Evolutionary conservation across 1,140 invertebrate species (phyloP), one percentile per base, ranked within the genome.

Genomic region (Melanaphis sacchari): DNA sequence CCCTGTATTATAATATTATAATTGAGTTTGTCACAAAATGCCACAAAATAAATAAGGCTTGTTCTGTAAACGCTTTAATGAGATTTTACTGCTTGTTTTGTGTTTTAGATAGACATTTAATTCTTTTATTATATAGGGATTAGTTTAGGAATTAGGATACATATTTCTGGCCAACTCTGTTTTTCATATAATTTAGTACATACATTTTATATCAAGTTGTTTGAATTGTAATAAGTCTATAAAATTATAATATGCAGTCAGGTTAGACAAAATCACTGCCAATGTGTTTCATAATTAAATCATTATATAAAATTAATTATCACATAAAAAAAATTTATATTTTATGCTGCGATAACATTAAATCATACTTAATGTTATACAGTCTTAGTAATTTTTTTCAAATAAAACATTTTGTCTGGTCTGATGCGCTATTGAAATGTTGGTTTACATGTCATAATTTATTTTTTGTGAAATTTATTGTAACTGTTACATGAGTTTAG

Each of bases 191-290:
- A 52, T 52, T 38, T 26, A 38, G 54, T 52, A 38, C 0, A 40
- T 31, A 89, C n/a, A 40, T 89, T 89, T 89, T 89, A 38, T 89
- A 89, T 52, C 5, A 7, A 24, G 24, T 87, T 54, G 46, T 54
- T 89, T 89, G 46, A 89, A 89, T 11, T 84, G 38, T 84, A 31
- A 85, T 41, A 41, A 84, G 40, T 85, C 26, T 85, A 85, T 31
- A 31, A 31, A 85, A 43, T 9, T 40, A 84, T 84, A 84, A 24
- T 38, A 82, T 84, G 81, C 9, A 9, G 7, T 84, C 36, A 40
- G 22, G 22, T 84, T 84, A 40, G 36, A 38, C 22, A 11, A 84
- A 40, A 41, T 40, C 0, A 24, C 21, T 38, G 38, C 81, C 36
- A 9, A 82, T 82, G 81, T 8, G 24, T 82, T 38, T 82, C 21